A percentile compares a stretch with the other conserved stretches of the same genome.
phyloP scores from a whole-genome alignment of 2,113 vertebrate species.

The Lamprotornis superbus region DNA sequence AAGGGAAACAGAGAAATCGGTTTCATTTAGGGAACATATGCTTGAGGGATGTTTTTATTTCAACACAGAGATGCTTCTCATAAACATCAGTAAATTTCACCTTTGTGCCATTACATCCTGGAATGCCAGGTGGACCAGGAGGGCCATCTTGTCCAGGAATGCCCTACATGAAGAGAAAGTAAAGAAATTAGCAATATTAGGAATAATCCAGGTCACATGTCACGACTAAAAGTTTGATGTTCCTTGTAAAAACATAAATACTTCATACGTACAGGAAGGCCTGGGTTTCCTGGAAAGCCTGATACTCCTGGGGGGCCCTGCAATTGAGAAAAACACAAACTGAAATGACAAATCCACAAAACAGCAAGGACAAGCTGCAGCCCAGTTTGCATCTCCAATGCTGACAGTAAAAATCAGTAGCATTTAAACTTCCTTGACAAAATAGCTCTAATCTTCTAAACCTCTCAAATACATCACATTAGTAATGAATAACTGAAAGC shows the following conservation, averaged over 20 bases:
- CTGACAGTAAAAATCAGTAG: not conserved
- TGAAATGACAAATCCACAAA: not conserved
- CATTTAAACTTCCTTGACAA: not conserved
- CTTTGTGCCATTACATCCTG: conserved; percentile 98
- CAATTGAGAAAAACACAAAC: conserved; percentile 18
- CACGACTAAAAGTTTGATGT: accelerated
- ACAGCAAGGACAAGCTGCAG: not conserved
- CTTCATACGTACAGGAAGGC: conserved; percentile 86
- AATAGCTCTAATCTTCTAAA: not conserved
- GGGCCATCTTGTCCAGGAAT: conserved; percentile 95
- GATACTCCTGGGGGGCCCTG: conserved; percentile 88
- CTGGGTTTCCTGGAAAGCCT: conserved; percentile 93
- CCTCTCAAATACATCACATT: not conserved
- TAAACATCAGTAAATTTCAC: conserved; percentile 55
- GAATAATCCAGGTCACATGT: not conserved
- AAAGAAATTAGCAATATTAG: not conserved
- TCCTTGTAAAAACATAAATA: not conserved
- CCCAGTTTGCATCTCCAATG: not conserved
- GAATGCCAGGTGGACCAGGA: conserved; percentile 87
- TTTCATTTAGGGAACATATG: not conserved
- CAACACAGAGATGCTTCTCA: not conserved
- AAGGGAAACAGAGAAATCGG: conserved; percentile 15
- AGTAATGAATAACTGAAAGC: not conserved
- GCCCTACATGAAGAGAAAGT: conserved; percentile 73
- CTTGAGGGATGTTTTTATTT: not conserved